phyloP scores from a whole-genome alignment of 2,797 vertebrate genomes.

The Huso huso region DNA sequence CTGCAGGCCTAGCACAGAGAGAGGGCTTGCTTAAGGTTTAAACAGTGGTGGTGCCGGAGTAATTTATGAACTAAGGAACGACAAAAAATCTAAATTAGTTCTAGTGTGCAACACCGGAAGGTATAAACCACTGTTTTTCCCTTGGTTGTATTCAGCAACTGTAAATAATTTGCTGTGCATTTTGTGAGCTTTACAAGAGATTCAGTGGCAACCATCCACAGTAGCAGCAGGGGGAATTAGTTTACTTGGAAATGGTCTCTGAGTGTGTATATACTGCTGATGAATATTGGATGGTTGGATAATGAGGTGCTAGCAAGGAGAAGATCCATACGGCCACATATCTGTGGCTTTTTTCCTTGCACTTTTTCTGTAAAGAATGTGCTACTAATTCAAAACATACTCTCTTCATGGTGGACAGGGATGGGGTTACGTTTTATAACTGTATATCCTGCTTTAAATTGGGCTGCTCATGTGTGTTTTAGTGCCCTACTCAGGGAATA shows the following conservation, averaged over 20 bases:
- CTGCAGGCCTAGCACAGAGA: slow-evolving; percentile 70
- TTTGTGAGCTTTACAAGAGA: slow-evolving; percentile 54
- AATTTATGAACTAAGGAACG: slow-evolving; percentile 37
- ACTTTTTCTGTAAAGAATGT: slow-evolving; percentile 54
- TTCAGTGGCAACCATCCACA: slow-evolving; percentile 54
- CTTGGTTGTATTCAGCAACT: slow-evolving; percentile 55
- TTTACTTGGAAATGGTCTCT: slow-evolving; percentile 74
- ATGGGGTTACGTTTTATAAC: slow-evolving; percentile 33
- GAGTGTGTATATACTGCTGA: slow-evolving; percentile 72
- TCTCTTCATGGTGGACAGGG: slow-evolving; percentile 33
- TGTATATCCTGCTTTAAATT: slow-evolving; percentile 24
- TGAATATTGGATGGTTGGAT: slow-evolving; percentile 80
- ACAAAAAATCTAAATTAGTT: slow-evolving; percentile 31
- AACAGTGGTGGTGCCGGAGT: slow-evolving; percentile 47
- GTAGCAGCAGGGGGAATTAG: slow-evolving; percentile 85
- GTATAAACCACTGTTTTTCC: slow-evolving; percentile 45
- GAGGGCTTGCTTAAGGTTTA: slow-evolving; percentile 57
- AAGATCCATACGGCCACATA: slow-evolving; percentile 50
- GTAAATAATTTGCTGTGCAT: slow-evolving; percentile 69
- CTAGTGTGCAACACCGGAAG: slow-evolving; percentile 42
- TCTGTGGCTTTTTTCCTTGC: slow-evolving; percentile 32
- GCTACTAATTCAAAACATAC: slow-evolving; percentile 58
- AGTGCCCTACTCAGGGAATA: slow-evolving; percentile 1
- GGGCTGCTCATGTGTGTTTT: slow-evolving; percentile 9
- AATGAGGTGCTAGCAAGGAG: slow-evolving; percentile 70